Evolutionary conservation across 1,140 invertebrate genomes (phyloP).

Genomic region (Magallana ariakensis): DNA sequence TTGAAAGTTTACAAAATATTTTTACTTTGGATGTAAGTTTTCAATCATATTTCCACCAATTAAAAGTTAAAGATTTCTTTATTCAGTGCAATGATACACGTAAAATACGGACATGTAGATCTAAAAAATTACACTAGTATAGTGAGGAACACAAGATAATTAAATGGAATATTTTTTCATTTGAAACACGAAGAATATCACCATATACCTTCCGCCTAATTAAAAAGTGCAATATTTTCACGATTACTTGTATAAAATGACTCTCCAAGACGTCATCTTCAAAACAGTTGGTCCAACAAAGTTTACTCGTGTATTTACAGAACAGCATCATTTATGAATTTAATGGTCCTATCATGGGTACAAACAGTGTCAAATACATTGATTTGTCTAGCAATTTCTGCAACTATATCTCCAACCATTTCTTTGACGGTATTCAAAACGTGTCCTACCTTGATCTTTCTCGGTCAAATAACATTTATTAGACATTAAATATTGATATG

Average conservation of each 20-base stretch:
- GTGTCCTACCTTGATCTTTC: neutral
- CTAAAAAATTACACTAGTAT: no score
- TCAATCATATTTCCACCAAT: neutral
- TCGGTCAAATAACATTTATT: no score
- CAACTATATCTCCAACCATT: neutral
- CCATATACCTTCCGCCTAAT: neutral
- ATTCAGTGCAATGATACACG: neutral
- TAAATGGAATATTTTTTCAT: no score
- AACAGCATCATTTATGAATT: constrained; percentile 1
- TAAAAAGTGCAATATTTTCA: neutral
- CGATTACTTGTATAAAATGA: neutral
- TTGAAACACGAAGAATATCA: neutral
- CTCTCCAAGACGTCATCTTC: neutral
- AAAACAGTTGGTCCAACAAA: neutral
- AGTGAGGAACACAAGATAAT: no score
- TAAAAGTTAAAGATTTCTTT: neutral
- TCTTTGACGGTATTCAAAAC: constrained; percentile 13
- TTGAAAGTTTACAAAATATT: neutral
- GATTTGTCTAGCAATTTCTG: constrained; percentile 29
- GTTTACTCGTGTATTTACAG: neutral
- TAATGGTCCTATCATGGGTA: neutral
- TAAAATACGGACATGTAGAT: no score
- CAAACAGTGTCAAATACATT: neutral
- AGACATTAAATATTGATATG: no score
- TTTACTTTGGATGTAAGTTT: neutral